These are phyloP conservation scores for Oreonectes daqikongensis DNA, from an alignment of 2,797 vertebrate genomes.

Conservation along the genomic window DNA sequence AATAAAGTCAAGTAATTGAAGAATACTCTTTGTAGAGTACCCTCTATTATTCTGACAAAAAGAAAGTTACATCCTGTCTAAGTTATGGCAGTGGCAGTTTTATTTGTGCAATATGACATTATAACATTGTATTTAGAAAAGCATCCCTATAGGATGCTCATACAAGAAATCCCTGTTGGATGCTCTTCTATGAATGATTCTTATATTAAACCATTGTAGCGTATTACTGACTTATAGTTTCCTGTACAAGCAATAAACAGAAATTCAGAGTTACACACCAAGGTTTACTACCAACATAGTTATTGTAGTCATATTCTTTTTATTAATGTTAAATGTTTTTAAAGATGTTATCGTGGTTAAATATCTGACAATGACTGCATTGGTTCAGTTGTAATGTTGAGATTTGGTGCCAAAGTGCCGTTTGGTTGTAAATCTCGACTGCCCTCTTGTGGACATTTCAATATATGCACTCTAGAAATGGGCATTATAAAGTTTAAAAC, in stretches of 20 bases:
- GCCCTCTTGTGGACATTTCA: slow-evolving; percentile 14
- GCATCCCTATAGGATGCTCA: no score
- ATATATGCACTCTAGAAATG: background rate
- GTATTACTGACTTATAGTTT: no score
- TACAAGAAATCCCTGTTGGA: no score
- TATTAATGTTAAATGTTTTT: no score
- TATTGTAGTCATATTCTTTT: no score
- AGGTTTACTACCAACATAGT: no score
- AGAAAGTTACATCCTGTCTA: background rate
- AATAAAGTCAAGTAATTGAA: background rate
- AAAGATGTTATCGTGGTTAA: background rate
- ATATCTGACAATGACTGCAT: background rate
- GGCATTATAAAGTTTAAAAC: background rate
- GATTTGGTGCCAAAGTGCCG: background rate
- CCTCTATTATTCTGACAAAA: background rate
- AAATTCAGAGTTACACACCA: no score
- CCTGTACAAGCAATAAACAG: no score
- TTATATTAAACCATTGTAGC: no score
- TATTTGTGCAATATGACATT: background rate
- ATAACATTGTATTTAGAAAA: background rate
- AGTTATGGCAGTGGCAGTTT: background rate
- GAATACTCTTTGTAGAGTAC: background rate
- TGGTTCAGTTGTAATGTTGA: background rate
- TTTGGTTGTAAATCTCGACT: background rate
- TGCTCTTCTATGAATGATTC: no score